phyloP scores from a whole-genome alignment of 2,888 invertebrate genomes.

The Agrotis exclamationis region DNA sequence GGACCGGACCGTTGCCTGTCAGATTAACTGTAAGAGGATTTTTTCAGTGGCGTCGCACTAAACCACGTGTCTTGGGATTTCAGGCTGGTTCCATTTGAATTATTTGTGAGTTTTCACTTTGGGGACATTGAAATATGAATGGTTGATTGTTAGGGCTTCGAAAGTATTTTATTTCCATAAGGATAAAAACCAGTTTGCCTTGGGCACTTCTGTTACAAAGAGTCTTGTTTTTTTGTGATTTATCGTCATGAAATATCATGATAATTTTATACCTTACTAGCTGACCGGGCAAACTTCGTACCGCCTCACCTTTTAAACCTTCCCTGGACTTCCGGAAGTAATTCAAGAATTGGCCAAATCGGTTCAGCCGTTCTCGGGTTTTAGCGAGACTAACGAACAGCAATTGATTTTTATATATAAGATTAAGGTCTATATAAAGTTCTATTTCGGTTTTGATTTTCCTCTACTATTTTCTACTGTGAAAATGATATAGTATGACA shows the following conservation, averaged over 20 bases:
- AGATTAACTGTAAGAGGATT: constrained; percentile 59
- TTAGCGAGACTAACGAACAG: too few species aligned
- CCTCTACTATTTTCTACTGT: not conserved
- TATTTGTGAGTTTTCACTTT: constrained; percentile 25
- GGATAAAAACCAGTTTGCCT: not conserved
- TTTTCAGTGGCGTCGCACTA: constrained; percentile 38
- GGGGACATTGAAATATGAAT: constrained; percentile 32
- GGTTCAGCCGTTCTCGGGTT: too few species aligned
- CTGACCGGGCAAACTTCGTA: too few species aligned
- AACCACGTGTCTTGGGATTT: constrained; percentile 36
- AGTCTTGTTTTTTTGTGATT: not conserved
- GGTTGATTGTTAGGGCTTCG: not conserved
- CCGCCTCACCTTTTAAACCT: too few species aligned
- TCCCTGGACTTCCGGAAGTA: too few species aligned
- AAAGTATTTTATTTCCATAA: not conserved
- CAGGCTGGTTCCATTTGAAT: constrained; percentile 10
- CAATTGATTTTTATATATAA: too few species aligned
- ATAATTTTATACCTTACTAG: not conserved
- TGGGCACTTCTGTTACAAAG: too few species aligned
- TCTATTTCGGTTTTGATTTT: not conserved
- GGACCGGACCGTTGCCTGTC: constrained; percentile 48
- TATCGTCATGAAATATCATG: not conserved
- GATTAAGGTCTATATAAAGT: too few species aligned
- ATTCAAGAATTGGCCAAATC: too few species aligned
- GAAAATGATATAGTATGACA: not conserved